Evolutionary conservation across 2,113 vertebrate genomes (phyloP).

Genomic region (Epinephelus cyanopodus): DNA sequence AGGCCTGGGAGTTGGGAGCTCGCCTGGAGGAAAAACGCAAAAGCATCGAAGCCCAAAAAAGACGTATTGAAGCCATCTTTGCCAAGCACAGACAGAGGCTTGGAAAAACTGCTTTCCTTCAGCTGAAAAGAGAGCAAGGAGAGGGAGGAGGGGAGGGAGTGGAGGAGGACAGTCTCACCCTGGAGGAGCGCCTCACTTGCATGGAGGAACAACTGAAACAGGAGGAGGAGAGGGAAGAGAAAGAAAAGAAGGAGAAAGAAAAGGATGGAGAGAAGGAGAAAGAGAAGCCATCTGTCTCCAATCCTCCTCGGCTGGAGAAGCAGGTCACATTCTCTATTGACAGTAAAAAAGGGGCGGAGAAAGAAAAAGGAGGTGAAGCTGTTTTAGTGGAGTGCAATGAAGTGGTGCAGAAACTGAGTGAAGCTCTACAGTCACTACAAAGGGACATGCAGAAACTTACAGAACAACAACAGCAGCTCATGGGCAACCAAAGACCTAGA

Average conservation of each 20-base stretch:
- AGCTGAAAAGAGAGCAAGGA: conserved; percentile 86
- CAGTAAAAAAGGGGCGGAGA: conserved; percentile 75
- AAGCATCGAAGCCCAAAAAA: conserved; percentile 94
- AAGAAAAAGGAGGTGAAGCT: conserved; percentile 67
- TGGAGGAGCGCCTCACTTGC: conserved; percentile 84
- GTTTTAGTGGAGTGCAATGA: conserved; percentile 89
- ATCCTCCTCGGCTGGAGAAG: conserved; percentile 84
- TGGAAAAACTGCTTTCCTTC: conserved; percentile 91
- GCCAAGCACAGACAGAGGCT: conserved; percentile 91
- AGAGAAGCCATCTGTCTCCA: conserved; percentile 52
- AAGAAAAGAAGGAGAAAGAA: conserved; percentile 34
- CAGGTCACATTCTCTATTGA: conserved; percentile 91
- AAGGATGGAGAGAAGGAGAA: conserved; percentile 53
- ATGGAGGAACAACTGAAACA: conserved; percentile 83
- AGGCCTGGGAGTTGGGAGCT: conserved; percentile 89
- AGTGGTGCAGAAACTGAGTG: conserved; percentile 90
- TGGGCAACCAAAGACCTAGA: conserved; percentile 84
- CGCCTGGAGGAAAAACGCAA: conserved; percentile 93
- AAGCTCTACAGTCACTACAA: conserved; percentile 89
- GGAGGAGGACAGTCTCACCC: conserved; percentile 68
- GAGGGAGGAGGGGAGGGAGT: conserved; percentile 64
- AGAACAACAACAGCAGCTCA: conserved; percentile 90
- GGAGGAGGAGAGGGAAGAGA: conserved; percentile 75
- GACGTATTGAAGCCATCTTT: conserved; percentile 94
- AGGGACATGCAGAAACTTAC: conserved; percentile 93